Evolutionary conservation across 1,140 invertebrate species (phyloP).

Genomic region (Ostrea edulis): DNA sequence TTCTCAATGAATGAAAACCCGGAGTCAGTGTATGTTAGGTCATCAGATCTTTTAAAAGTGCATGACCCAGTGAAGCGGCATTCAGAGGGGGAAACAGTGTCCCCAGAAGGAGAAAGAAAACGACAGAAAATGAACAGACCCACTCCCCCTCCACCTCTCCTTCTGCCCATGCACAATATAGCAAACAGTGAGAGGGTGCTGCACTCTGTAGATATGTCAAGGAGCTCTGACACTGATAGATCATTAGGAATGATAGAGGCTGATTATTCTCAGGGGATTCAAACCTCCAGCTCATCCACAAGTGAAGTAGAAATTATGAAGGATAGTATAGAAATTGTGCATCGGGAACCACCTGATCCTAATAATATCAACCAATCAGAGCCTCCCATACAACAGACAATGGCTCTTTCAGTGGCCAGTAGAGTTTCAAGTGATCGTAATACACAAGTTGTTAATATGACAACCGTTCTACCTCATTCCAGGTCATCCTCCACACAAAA

Average conservation of each 20-base stretch:
- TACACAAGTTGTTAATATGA: constrained; percentile 54
- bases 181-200: constrained; percentile 41
- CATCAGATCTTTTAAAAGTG: constrained; percentile 54
- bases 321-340: constrained; percentile 56
- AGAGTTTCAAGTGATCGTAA: constrained; percentile 32
- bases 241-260: constrained; percentile 2
- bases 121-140: constrained; percentile 39
- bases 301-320: constrained; percentile 52
- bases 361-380: constrained; percentile 42
- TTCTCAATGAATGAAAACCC: constrained; percentile 31
- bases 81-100: not conserved
- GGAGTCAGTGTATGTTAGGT: constrained; percentile 52
- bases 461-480: constrained; percentile 42
- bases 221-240: constrained; percentile 34
- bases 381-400: constrained; percentile 48
- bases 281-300: constrained; percentile 3
- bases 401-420: constrained; percentile 56
- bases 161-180: constrained; percentile 36
- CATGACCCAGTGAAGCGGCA: constrained; percentile 49
- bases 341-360: constrained; percentile 53
- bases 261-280: not conserved
- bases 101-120: constrained; percentile 33
- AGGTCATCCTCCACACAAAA: constrained; percentile 27
- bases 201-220: constrained; percentile 3
- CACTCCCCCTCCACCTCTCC: constrained; percentile 29